Evolutionary conservation across 1,140 invertebrate genomes (phyloP), one percentile per base, ranked within the genome.

Genomic region (Drosophila mayri): DNA sequence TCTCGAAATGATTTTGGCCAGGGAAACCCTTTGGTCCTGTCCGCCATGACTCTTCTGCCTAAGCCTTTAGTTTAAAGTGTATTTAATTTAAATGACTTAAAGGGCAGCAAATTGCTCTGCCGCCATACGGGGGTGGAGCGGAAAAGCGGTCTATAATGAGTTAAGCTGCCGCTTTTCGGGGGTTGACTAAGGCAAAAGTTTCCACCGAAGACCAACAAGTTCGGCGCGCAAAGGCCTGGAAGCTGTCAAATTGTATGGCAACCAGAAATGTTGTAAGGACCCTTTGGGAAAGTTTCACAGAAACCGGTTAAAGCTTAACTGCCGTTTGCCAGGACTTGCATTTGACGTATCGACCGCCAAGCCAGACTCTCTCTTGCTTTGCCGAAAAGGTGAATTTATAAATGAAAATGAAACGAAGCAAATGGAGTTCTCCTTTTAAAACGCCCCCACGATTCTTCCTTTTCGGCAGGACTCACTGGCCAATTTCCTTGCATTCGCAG

Each of bases 71-170:
- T 88, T 80, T 84, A 75, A 88, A 87, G 80, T 88, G 73, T 88
- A 64, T 90, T 88, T 87, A 84, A 87, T 87, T 87, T 88, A 90
- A 88, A 88, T 90, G 80, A 74, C 84, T 88, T 55, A 74, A 84
- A 70, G 80, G 84, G 59, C 76, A 66, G 74, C 60, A 64, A 72
- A 63, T 67, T 60, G 58, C 49, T 57, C 14, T 20, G 14, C 28
- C 14, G 11, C 20, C 14, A n/a, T 37, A 28, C 37, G 47, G 20
- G 10, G 32, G 9, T 43, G 62, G 38, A 28, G 49, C 10, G 50
- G 54, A 18, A 66, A 38, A 52, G 20, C 47, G 46, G 32, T 49
- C 32, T 44, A 40, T 70, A 78, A 78, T 78, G 74, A 77, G 74
- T 68, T 63, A 49, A 41, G 54, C 68, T 72, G 35, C 68, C 49